Evolutionary conservation across 2,797 vertebrate genomes (phyloP).

Genomic region (Saxicola maurus): DNA sequence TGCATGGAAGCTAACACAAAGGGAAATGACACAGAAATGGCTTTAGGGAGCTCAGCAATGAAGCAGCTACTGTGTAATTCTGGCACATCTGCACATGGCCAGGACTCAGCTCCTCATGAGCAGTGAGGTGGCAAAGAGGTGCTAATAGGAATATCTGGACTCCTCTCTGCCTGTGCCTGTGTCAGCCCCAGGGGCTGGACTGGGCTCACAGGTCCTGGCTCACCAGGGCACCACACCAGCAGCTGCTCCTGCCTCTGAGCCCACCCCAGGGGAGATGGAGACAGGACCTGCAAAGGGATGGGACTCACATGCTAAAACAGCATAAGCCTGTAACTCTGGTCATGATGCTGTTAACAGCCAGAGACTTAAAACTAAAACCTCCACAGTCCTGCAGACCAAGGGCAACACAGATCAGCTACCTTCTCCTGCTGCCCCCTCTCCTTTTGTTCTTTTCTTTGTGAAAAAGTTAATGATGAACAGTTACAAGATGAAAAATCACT

Average conservation of each 20-base stretch:
- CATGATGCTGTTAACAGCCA: background rate
- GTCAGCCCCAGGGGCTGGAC: background rate
- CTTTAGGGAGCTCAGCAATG: background rate
- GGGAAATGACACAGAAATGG: background rate
- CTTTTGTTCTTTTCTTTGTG: background rate
- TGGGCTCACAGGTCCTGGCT: background rate
- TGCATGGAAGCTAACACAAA: background rate
- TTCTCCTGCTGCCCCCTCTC: background rate
- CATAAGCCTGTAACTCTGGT: background rate
- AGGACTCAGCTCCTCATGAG: background rate
- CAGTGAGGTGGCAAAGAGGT: background rate
- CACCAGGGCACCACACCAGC: rapidly evolving
- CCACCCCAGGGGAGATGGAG: background rate
- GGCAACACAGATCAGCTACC: background rate
- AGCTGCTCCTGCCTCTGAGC: background rate
- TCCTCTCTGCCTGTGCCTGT: background rate
- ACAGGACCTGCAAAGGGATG: background rate
- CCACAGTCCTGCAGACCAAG: background rate
- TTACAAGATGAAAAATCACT: background rate
- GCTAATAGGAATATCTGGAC: background rate
- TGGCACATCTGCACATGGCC: rapidly evolving
- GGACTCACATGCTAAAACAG: background rate
- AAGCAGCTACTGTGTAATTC: background rate
- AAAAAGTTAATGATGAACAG: background rate
- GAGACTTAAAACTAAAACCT: background rate